Percentiles rank a stretch among this genome's conserved stretches.
Evolutionary conservation across 2,113 vertebrate genomes (phyloP).

Genomic region (Leucoraja erinaceus): DNA sequence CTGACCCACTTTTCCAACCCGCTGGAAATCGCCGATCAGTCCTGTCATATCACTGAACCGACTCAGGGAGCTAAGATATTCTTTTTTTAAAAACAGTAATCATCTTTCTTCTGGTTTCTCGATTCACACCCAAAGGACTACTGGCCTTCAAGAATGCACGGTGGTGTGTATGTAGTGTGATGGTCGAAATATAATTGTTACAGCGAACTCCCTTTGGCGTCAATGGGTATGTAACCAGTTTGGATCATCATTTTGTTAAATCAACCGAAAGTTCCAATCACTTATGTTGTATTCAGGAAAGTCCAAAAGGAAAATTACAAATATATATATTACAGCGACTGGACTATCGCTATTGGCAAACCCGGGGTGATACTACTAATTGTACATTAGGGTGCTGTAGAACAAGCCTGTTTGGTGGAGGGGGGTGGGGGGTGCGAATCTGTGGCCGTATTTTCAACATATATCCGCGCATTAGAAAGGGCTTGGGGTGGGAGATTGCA

Average conservation of each 20-base stretch:
- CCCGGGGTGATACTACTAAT: background rate
- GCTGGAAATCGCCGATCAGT: background rate
- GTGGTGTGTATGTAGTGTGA: background rate
- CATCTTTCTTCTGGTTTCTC: background rate
- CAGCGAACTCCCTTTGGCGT: too few relatives aligned
- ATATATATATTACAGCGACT: background rate
- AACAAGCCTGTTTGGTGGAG: background rate
- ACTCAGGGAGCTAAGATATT: too few relatives aligned
- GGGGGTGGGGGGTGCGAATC: too few relatives aligned
- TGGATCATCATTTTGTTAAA: background rate
- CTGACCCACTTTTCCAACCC: background rate
- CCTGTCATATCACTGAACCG: too few relatives aligned
- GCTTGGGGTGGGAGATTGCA: too few relatives aligned
- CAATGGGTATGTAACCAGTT: too few relatives aligned
- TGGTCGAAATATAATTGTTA: too few relatives aligned
- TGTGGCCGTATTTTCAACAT: too few relatives aligned
- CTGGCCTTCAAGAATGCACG: background rate
- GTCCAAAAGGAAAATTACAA: background rate
- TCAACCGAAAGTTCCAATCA: background rate
- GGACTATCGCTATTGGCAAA: background rate
- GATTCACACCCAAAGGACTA: too few relatives aligned
- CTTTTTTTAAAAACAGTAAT: too few relatives aligned
- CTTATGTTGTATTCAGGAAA: background rate
- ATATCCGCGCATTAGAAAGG: too few relatives aligned
- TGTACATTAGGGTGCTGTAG: background rate